Base-by-base conservation (phyloP, 2,888 invertebrate genomes). In the Cataglyphis albicans region DNA sequence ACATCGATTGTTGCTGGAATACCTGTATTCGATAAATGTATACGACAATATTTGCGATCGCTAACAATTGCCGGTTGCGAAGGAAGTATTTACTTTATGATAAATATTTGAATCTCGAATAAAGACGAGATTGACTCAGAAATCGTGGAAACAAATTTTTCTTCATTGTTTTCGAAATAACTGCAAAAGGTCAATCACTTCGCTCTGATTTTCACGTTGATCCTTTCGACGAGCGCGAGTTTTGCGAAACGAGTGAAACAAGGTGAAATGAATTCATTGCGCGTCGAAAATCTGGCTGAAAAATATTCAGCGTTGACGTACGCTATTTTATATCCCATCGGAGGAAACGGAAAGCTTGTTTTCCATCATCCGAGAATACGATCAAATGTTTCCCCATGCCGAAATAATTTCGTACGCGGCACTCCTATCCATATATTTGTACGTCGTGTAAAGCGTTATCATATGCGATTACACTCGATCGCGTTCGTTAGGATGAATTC, bases 11-110 rank as follows among this genome's bases (percentile, higher is more conserved):
- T 41, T 83, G 75, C 55, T 29, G 55, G 48, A 61, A 64, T 75
- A 72, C 81, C 59, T 81, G 44, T 29, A 48, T 76, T 73, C 80
- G 86, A 86, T 85, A 84, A 86, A 87, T 81, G 85, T 82, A 44
- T 44, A 70, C 85, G 82, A 85, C 84, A 87, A 85, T 87, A 83
- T 85, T 89, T 84, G 83, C 65, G 81, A 75, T 41, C 18, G 81
- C 44, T 41, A 35, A 18, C 81, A 48, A 64, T 76, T 67, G 76
- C 32, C 32, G 44, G 52, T 61, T 15, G 76, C 25, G 72, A 57
- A 35, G 59, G 59, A 48, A 35, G 55, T 76, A 65, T 80, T 80
- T 80, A 35, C 59, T 21, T 21, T 21, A 44, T 12, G 35, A 12
- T 7, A 78, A 78, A 78, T 44, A 78, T 70, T 78, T 78, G 78